Base-by-base conservation (phyloP, 2,888 invertebrate species). In the Leptopilina myrica region DNA sequence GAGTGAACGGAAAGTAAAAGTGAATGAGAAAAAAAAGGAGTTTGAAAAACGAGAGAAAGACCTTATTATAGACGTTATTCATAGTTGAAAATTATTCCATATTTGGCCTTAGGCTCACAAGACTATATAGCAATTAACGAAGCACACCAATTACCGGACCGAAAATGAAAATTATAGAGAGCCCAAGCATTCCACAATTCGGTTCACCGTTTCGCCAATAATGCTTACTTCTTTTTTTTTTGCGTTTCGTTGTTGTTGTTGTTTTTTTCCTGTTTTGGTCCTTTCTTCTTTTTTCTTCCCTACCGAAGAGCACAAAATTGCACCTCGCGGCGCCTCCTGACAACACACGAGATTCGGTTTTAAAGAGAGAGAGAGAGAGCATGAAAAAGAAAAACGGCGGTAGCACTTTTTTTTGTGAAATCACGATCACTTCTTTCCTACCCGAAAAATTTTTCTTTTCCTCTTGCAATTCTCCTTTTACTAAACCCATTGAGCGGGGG, bases 131-230 rank as follows among this genome's bases (percentile, higher is more conserved):
- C 87, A 88, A 90, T 90, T 89, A 90, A 86, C 84, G 80, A 81
- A 82, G 84, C 84, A 83, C 86, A 84, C 85, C 87, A 88, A 89
- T 90, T 88, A 88, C 84, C 86, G 84, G 76, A 80, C 85, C 86
- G 86, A 88, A 89, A 88, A 89, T 88, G 86, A 88, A 90, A 89
- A 89, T 90, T 89, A 89, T 87, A 90, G 88, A 85, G 76, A 49
- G 49, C 53, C 46, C 64, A 49, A 73, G 33, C 67, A 67, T 66
- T 77, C 43, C 67, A n/a, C 4, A 33, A 59, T 69, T 77, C 40
- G 53, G 77, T 53, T 53, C 73, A 73, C 73, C 33, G 73, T 73
- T 33, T 73, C 73, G 33, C 73, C 53, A 56, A 49, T 43, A 43
- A 69, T 73, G 73, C 53, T 73, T 73, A 73, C 73, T 73, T 11